Conservation (phyloP, 92 coral and sea anemone species). For the Isaurus tuberculatus region DNA sequence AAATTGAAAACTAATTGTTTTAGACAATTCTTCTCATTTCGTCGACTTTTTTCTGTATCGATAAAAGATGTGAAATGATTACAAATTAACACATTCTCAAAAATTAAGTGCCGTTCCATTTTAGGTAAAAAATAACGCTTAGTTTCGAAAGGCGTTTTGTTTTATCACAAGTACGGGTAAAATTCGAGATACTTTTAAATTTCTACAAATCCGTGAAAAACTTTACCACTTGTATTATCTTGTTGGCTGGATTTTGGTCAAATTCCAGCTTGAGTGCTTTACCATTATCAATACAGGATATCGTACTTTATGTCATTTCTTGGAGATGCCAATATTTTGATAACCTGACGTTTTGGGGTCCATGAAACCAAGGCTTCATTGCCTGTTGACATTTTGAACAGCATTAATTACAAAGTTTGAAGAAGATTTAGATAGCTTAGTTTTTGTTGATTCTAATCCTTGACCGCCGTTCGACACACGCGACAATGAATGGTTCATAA, state of each 20-base stretch:
- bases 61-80: conserved; percentile 6
- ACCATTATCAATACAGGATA: not conserved
- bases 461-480: not conserved
- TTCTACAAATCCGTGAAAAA: not conserved
- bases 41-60: conserved; percentile 2
- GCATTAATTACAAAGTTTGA: not conserved
- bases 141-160: not conserved
- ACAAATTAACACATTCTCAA: conserved; percentile 39
- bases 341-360: not conserved
- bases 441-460: not conserved
- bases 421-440: not conserved
- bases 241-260: not conserved
- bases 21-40: conserved; percentile 3
- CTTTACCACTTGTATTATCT: not conserved
- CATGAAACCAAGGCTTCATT: not conserved
- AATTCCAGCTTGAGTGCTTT: not conserved
- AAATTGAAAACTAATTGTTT: conserved; percentile 31
- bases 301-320: not conserved
- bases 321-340: not conserved
- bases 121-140: not conserved
- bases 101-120: not conserved
- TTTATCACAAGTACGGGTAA: not conserved
- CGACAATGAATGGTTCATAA: not conserved
- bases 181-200: no score
- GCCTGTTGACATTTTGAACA: no score